Evolutionary conservation across 2,113 vertebrate species (phyloP), one percentile per base, ranked within the genome.

Genomic region (Zingel zingel): DNA sequence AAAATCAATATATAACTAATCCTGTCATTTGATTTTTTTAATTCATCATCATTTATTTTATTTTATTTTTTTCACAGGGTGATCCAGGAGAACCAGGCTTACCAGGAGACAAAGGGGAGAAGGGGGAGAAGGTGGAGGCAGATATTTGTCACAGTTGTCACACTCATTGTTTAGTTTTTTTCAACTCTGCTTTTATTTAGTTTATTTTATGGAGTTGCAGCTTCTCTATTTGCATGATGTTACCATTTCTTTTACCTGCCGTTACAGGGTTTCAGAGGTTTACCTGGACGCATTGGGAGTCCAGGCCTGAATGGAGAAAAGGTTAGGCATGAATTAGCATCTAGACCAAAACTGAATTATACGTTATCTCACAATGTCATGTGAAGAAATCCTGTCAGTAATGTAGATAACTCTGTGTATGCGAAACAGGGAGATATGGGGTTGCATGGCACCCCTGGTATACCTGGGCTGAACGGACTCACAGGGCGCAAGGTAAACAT

Each of bases 41-140:
- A 27, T 53, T 69, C 1, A 59, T 3, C 7, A 43, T 33, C 0
- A 0, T 43, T 36, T 7, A 19, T 27, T 18, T 23, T 62, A 16
- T 51, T 33, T 7, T 21, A 0, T 16, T 23, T 6, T 27, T 45
- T 73, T 27, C 27, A 0, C 19, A 98, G 97, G 97, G 97, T 25
- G 95, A 79, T 48, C 87, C 88, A 61, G 97, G 97, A 39, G 96
- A 96, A 56, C 74, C 90, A 36, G 97, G 97, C 2, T 83, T 88
- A 74, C 7, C 84, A 3, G 97, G 97, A 69, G 92, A 96, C 56
- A 66, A 61, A 0, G 97, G 97, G 2, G 90, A 91, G 74, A 97
- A 92, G 79, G 97, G 97, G 89, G 88, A 94, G 36, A 97, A 97
- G 96, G 97, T 98, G 84, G 69, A 66, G 27, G 23, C 66, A 13